Percentiles rank a stretch among this genome's conserved stretches.
These are phyloP conservation scores for Sepiola atlantica DNA, from an alignment of 2,888 invertebrate genomes.

Conservation along the genomic window DNA sequence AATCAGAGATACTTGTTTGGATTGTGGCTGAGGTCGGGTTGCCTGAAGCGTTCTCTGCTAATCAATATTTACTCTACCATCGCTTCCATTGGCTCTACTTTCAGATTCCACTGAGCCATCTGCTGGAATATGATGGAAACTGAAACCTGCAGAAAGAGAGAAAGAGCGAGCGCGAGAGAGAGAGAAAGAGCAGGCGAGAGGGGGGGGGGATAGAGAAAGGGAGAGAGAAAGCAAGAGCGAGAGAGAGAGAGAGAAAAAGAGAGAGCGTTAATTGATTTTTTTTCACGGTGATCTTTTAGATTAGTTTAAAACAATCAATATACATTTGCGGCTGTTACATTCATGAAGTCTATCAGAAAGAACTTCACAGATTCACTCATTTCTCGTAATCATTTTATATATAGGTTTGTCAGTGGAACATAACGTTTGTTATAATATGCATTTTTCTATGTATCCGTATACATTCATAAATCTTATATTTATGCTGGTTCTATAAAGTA, in stretches of 20 bases:
- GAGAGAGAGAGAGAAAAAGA: background rate
- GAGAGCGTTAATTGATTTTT: background rate
- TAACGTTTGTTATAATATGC: no score
- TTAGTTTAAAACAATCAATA: background rate
- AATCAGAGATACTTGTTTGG: background rate
- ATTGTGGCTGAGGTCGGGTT: background rate
- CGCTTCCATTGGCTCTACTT: background rate
- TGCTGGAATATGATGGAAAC: background rate
- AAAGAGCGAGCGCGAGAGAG: background rate
- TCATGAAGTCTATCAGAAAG: background rate
- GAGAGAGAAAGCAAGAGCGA: background rate
- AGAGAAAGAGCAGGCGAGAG: no score
- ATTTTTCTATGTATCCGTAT: no score
- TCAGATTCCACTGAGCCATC: background rate
- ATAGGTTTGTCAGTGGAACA: no score
- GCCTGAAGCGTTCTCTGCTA: background rate
- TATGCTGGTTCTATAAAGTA: no score
- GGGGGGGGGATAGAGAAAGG: background rate
- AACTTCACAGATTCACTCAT: background rate
- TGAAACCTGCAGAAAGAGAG: background rate
- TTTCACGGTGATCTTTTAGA: background rate
- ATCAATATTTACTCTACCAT: background rate
- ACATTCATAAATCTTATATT: no score
- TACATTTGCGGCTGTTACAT: background rate
- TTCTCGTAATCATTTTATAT: background rate